phyloP scores from a whole-genome alignment of 2,797 vertebrate species.

The Enteromius fasciolatus region DNA sequence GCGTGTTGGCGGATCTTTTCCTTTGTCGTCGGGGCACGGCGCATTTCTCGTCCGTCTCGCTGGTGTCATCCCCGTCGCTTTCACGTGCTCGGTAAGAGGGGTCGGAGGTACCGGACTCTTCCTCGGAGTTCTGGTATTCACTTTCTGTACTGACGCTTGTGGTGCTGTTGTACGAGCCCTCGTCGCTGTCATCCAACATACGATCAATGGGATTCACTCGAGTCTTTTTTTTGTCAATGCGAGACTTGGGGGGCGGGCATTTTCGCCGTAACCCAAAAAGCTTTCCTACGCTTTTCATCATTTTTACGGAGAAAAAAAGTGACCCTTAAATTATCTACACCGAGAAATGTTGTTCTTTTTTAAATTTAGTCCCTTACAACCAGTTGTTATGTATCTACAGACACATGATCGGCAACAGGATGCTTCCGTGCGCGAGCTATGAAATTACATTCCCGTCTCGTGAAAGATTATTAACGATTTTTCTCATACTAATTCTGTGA shows the following conservation, averaged over 20 bases:
- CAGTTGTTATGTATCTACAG: not conserved
- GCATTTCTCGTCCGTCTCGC: slow-evolving; percentile 41
- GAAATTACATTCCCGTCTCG: not conserved
- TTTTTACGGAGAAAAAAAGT: not conserved
- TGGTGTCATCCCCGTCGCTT: slow-evolving; percentile 35
- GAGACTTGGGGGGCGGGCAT: slow-evolving; percentile 32
- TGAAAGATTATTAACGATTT: not conserved
- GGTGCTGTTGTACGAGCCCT: slow-evolving; percentile 55
- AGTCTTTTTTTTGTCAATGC: slow-evolving; percentile 47
- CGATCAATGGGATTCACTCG: slow-evolving; percentile 47
- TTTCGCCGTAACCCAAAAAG: slow-evolving; percentile 44
- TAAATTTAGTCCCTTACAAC: not conserved
- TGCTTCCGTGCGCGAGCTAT: not conserved
- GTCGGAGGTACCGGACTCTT: slow-evolving; percentile 39
- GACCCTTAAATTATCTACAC: not conserved
- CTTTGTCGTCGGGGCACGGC: slow-evolving; percentile 8
- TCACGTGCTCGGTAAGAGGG: slow-evolving; percentile 42
- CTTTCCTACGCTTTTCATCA: slow-evolving; percentile 52
- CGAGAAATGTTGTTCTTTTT: not conserved
- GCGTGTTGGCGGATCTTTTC: slow-evolving; percentile 33
- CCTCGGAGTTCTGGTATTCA: slow-evolving; percentile 52
- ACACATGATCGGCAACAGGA: slow-evolving; percentile 14
- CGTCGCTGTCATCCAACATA: slow-evolving; percentile 61
- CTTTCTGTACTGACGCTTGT: slow-evolving; percentile 53
- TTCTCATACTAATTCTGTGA: not conserved